Evolutionary conservation across 2,113 vertebrate genomes (phyloP).

Genomic region (Nansenia antarctica): DNA sequence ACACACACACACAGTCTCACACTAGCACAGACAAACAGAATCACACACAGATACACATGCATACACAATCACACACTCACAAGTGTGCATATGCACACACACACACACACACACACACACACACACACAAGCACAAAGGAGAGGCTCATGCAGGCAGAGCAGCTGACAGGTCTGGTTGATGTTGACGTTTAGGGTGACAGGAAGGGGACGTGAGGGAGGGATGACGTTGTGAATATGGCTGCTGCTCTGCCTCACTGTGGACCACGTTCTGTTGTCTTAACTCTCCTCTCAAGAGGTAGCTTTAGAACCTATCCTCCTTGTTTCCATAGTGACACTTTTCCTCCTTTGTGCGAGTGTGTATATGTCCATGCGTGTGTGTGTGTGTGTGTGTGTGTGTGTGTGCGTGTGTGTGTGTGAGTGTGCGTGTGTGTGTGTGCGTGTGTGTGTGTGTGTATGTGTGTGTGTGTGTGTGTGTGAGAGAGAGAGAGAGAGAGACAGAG

Average conservation of each 20-base stretch:
- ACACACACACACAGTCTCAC: not conserved
- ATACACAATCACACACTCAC: not conserved
- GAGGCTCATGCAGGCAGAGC: not conserved
- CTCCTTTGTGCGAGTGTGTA: slow-evolving; percentile 59
- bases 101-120: not conserved
- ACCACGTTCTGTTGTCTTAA: slow-evolving; percentile 77
- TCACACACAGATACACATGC: not conserved
- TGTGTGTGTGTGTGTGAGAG: slow-evolving; percentile 28
- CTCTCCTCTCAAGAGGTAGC: slow-evolving; percentile 77
- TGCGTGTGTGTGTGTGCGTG: slow-evolving; percentile 4
- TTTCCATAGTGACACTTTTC: slow-evolving; percentile 84
- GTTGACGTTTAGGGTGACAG: slow-evolving; percentile 35
- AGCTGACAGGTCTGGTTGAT: not conserved
- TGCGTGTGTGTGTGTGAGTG: slow-evolving; percentile 33
- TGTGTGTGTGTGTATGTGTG: not conserved
- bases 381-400: slow-evolving; percentile 59
- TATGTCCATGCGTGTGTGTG: slow-evolving; percentile 7
- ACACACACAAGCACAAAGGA: slow-evolving; percentile 4
- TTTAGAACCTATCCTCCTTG: slow-evolving; percentile 80
- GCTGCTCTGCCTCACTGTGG: slow-evolving; percentile 65
- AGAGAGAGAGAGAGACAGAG: slow-evolving; percentile 11
- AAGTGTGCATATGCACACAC: not conserved
- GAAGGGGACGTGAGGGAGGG: too few species aligned
- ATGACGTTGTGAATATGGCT: slow-evolving; percentile 40
- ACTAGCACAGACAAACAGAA: not conserved